Conservation (phyloP, 2,797 vertebrate genomes). For the Eutrigla gurnardus region DNA sequence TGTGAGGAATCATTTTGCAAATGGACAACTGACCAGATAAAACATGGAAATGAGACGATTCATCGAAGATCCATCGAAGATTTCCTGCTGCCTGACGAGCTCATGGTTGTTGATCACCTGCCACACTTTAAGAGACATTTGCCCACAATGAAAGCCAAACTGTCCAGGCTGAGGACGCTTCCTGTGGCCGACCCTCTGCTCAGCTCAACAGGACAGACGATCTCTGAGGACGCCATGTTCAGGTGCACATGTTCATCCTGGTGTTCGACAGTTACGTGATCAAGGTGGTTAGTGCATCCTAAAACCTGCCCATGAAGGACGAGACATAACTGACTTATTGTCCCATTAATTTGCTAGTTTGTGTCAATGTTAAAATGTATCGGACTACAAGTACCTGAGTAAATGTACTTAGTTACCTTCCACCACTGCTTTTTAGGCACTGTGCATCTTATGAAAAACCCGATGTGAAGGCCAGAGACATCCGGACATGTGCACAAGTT, state of each 20-base stretch:
- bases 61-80: slow-evolving; percentile 82
- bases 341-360: neutral
- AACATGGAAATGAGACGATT: slow-evolving; percentile 23
- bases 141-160: slow-evolving; percentile 77
- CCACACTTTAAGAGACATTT: slow-evolving; percentile 76
- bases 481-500: slow-evolving; percentile 25
- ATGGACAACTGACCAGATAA: slow-evolving; percentile 33
- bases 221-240: slow-evolving; percentile 78
- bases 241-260: slow-evolving; percentile 77
- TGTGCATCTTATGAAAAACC: slow-evolving; percentile 62
- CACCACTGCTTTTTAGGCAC: slow-evolving; percentile 44
- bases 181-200: slow-evolving; percentile 86
- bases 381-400: neutral
- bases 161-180: slow-evolving; percentile 83
- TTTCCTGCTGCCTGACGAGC: slow-evolving; percentile 85
- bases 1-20: slow-evolving; percentile 76
- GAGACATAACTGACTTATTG: neutral
- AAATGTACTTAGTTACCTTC: neutral
- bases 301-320: neutral
- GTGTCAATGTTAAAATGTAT: neutral
- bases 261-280: neutral
- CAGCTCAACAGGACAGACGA: slow-evolving; percentile 69
- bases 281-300: neutral
- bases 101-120: slow-evolving; percentile 80
- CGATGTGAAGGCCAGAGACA: slow-evolving; percentile 8